phyloP scores from a whole-genome alignment of 1,140 invertebrate genomes.

The Leptopilina clavipes region DNA sequence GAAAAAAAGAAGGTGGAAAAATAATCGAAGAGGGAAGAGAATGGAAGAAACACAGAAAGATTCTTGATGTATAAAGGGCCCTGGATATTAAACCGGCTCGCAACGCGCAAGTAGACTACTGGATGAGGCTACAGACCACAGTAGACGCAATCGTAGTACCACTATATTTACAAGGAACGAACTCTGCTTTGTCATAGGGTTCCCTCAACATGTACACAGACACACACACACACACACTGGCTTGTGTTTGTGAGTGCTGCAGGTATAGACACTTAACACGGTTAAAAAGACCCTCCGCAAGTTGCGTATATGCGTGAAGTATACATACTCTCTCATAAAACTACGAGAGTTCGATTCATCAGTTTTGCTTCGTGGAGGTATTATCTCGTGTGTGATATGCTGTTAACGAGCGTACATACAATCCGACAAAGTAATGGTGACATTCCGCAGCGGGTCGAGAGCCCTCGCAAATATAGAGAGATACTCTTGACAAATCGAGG shows the following conservation, averaged over 20 bases:
- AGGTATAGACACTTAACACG: constrained; percentile 49
- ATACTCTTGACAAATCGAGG: constrained; percentile 30
- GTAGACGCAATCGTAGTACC: constrained; percentile 31
- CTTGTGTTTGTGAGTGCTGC: constrained; percentile 47
- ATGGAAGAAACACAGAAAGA: background rate
- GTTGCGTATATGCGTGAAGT: constrained; percentile 24
- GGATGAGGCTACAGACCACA: constrained; percentile 44
- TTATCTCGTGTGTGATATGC: constrained; percentile 14
- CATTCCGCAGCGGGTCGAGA: constrained; percentile 23
- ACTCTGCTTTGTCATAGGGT: constrained; percentile 50
- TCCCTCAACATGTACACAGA: constrained; percentile 40
- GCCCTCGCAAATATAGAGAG: constrained; percentile 27
- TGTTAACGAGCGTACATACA: constrained; percentile 15
- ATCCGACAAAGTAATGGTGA: constrained; percentile 30
- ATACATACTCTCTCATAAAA: constrained; percentile 28
- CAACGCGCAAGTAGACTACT: constrained; percentile 48
- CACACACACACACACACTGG: background rate
- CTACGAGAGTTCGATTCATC: constrained; percentile 27
- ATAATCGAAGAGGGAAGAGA: background rate
- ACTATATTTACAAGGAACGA: constrained; percentile 43
- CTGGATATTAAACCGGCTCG: constrained; percentile 37
- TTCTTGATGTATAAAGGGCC: constrained; percentile 11
- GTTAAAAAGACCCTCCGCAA: constrained; percentile 55
- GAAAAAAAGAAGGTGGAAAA: background rate
- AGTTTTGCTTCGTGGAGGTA: constrained; percentile 30